phyloP scores from a whole-genome alignment of 2,113 vertebrate species.

The Stomatorhinus ivindoensis region DNA sequence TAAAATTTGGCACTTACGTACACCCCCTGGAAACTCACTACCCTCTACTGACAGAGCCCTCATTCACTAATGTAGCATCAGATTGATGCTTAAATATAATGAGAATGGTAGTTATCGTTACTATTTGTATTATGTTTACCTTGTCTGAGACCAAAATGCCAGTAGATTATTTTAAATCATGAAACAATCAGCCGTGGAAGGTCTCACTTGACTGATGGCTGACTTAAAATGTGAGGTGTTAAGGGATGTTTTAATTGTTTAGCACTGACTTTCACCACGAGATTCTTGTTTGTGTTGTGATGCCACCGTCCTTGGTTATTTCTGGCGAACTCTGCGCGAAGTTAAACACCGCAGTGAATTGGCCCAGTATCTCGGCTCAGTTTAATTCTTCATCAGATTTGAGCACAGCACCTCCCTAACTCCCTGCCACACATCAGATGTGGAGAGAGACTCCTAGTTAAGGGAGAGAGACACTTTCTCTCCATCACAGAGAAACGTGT shows the following conservation, averaged over 20 bases:
- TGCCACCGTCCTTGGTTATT: neutral
- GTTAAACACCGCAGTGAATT: neutral
- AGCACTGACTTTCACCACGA: neutral
- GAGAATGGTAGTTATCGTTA: neutral
- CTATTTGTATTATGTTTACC: neutral
- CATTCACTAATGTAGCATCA: neutral
- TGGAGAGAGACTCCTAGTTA: neutral
- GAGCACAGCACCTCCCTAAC: neutral
- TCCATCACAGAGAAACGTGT: neutral
- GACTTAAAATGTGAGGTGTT: neutral
- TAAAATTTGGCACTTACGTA: neutral
- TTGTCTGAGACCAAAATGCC: neutral
- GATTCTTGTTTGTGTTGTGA: neutral
- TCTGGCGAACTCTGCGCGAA: neutral
- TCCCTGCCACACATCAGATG: neutral
- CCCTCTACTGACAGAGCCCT: neutral
- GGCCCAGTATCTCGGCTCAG: neutral
- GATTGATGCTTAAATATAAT: neutral
- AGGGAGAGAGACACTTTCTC: neutral
- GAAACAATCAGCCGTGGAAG: neutral
- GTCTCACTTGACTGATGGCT: neutral
- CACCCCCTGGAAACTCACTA: neutral
- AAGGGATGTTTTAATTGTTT: neutral
- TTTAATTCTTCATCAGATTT: neutral
- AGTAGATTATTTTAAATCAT: neutral